Evolutionary conservation across 2,888 invertebrate genomes (phyloP).

Genomic region (Spisula solida): DNA sequence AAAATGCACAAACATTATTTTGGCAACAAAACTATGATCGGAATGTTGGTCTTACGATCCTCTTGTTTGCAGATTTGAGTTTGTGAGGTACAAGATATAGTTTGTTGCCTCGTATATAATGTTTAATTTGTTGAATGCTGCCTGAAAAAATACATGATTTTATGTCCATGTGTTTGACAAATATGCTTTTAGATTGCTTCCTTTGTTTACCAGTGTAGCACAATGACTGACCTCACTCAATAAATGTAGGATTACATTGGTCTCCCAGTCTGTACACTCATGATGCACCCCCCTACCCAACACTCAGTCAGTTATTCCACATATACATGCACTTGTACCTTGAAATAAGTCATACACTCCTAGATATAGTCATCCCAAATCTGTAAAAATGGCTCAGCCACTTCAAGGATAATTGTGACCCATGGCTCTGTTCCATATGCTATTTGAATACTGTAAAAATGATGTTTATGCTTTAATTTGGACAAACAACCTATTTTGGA

Average conservation of each 20-base stretch:
- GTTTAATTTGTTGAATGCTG: slow-evolving; percentile 28
- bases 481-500: no score
- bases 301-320: not conserved
- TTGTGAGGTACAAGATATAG: slow-evolving; percentile 9
- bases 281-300: no score
- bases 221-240: not conserved
- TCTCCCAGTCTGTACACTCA: not conserved
- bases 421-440: no score
- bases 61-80: not conserved
- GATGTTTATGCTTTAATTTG: no score
- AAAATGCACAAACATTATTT: not conserved
- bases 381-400: not conserved
- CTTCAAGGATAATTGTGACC: no score
- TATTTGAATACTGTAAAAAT: no score
- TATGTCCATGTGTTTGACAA: not conserved
- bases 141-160: not conserved
- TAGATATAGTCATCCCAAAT: not conserved
- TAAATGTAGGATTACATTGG: not conserved
- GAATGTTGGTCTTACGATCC: not conserved
- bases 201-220: not conserved
- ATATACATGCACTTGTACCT: slow-evolving; percentile 14
- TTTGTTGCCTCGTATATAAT: slow-evolving; percentile 12
- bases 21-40: not conserved
- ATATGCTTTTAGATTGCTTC: slow-evolving; percentile 10
- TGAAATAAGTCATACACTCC: not conserved